Evolutionary conservation across 1,140 invertebrate species (phyloP).

Genomic region (Leptinotarsa defecta): DNA sequence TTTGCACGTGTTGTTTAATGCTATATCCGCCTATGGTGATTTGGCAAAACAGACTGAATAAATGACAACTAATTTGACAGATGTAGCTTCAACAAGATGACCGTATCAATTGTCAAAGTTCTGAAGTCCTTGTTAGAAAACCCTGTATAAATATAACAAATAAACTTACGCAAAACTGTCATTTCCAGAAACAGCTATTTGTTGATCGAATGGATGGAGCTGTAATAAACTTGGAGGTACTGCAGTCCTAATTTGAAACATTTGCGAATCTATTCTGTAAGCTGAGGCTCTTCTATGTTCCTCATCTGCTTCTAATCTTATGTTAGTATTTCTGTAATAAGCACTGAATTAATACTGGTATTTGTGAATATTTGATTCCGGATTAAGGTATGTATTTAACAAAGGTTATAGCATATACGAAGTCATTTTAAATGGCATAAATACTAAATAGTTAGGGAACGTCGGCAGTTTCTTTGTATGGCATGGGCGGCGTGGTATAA

Average conservation of each 20-base stretch:
- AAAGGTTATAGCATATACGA: no score
- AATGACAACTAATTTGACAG: neutral
- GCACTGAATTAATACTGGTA: neutral
- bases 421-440: no score
- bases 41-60: neutral
- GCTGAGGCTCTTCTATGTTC: conserved; percentile 64
- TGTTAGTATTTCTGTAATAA: conserved; percentile 65
- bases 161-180: conserved; percentile 76
- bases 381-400: neutral
- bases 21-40: neutral
- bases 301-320: conserved; percentile 65
- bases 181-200: conserved; percentile 83
- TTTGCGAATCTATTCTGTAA: conserved; percentile 75
- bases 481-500: no score
- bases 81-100: neutral
- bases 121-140: neutral
- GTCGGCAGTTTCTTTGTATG: no score
- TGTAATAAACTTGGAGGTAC: conserved; percentile 76
- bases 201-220: conserved; percentile 89
- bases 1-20: no score
- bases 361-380: neutral
- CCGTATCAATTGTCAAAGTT: neutral
- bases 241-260: conserved; percentile 80
- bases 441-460: no score
- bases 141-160: neutral